Conservation (phyloP, 2,113 vertebrate genomes). For the Apeltes quadracus region DNA sequence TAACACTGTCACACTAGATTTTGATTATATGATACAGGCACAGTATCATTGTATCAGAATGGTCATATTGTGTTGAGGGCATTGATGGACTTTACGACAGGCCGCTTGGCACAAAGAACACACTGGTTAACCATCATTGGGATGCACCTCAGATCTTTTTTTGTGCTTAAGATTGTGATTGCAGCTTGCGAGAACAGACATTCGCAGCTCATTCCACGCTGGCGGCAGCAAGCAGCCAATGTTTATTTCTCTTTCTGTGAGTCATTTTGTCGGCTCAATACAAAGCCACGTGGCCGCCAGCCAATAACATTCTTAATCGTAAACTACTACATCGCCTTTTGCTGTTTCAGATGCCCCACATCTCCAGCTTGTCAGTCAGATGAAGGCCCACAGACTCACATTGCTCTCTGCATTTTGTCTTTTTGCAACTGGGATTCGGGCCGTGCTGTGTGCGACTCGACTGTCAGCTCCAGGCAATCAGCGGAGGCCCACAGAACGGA, state of each 20-base stretch:
- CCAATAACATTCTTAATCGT: background rate
- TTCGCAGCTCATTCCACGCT: background rate
- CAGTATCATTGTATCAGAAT: background rate
- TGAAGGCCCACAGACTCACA: conserved; percentile 1
- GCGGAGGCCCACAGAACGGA: conserved; percentile 8
- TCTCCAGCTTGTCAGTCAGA: background rate
- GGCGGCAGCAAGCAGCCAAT: conserved; percentile 2
- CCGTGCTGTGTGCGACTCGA: conserved; percentile 20
- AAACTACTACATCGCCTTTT: background rate
- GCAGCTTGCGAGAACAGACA: background rate
- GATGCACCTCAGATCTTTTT: background rate
- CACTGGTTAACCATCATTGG: background rate
- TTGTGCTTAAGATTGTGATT: too few relatives aligned
- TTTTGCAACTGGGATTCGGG: conserved; percentile 15
- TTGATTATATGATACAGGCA: background rate
- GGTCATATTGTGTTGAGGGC: background rate
- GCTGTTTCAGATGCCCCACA: background rate
- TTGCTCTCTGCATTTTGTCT: conserved; percentile 5
- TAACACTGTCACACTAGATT: background rate
- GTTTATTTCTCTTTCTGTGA: conserved; percentile 11
- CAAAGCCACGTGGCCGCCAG: background rate
- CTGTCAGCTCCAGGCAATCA: conserved; percentile 32
- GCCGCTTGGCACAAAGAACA: background rate
- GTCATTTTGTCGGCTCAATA: conserved; percentile 2
- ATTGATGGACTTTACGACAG: background rate